Conservation (phyloP, 2,797 vertebrate genomes). For the Anguilla megastoma region DNA sequence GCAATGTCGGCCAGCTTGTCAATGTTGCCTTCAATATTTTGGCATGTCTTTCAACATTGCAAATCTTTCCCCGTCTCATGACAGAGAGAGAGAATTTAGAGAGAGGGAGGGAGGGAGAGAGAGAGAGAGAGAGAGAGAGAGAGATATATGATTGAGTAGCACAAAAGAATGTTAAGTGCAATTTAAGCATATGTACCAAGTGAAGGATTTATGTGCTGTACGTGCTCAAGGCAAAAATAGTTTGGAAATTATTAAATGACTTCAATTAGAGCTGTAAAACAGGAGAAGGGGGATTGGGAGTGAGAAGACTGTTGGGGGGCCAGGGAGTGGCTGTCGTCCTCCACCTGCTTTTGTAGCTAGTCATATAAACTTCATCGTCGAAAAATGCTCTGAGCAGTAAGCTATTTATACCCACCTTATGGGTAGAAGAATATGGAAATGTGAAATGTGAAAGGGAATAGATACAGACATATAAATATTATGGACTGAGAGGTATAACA, state of each 20-base stretch:
- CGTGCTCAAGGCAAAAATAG: conserved; percentile 69
- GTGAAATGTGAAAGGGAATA: neutral
- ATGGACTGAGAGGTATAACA: neutral
- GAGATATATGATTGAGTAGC: conserved; percentile 69
- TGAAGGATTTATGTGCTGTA: conserved; percentile 69
- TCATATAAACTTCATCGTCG: neutral
- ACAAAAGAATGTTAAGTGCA: conserved; percentile 74
- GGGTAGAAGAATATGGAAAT: neutral
- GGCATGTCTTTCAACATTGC: conserved; percentile 23
- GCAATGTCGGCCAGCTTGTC: conserved; percentile 30
- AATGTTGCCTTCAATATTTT: conserved; percentile 42
- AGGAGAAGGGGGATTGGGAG: neutral
- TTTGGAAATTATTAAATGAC: conserved; percentile 75
- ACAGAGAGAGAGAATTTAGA: conserved; percentile 23
- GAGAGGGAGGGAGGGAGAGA: conserved; percentile 33
- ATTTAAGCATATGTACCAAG: conserved; percentile 67
- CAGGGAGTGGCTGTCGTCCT: neutral
- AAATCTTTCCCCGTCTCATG: conserved; percentile 33
- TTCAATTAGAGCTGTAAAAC: conserved; percentile 78
- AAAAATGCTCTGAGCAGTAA: neutral
- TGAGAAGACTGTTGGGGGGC: conserved; percentile 37
- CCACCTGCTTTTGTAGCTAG: neutral
- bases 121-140: conserved; percentile 23
- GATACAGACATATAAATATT: neutral
- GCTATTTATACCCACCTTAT: neutral